A percentile compares a stretch with the other conserved stretches of the same genome.
Conservation (phyloP, 2,888 invertebrate genomes). For the Anorthoa munda region DNA sequence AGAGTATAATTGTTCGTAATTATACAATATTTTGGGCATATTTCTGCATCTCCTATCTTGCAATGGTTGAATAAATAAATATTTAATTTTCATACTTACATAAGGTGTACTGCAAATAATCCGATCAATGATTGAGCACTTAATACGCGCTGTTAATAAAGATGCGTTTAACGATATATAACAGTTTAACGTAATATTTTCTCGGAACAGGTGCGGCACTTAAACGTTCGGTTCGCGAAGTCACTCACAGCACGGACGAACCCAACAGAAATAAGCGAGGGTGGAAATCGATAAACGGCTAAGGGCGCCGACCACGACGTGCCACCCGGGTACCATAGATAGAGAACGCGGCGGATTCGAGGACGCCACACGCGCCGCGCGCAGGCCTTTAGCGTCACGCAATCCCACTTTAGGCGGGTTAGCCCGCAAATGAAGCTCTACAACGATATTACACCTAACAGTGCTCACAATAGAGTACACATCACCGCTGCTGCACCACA, state of each 20-base stretch:
- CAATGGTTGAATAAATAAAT: background rate
- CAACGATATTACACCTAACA: conserved; percentile 28
- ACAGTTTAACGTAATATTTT: background rate
- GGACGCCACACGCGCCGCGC: background rate
- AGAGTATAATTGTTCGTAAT: too few relatives aligned
- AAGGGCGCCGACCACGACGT: conserved; percentile 44
- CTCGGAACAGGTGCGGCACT: conserved; percentile 3
- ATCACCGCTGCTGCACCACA: background rate
- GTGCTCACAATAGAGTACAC: conserved; percentile 35
- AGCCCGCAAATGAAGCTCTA: background rate
- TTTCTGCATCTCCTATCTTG: too few relatives aligned
- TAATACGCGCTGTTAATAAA: background rate
- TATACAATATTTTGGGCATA: background rate
- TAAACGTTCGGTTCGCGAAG: conserved; percentile 21
- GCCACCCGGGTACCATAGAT: conserved; percentile 41
- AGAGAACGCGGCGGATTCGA: conserved; percentile 39
- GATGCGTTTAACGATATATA: background rate
- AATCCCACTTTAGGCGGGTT: conserved; percentile 33
- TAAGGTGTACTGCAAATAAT: conserved; percentile 16
- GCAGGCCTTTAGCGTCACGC: background rate
- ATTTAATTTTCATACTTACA: conserved; percentile 41
- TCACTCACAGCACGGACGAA: conserved; percentile 18
- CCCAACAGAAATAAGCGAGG: conserved; percentile 39
- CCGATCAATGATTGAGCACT: conserved; percentile 53
- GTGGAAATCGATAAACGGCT: conserved; percentile 64